Base-by-base conservation (phyloP, 2,113 vertebrate genomes). In the Ptychochromis oligacanthus region DNA sequence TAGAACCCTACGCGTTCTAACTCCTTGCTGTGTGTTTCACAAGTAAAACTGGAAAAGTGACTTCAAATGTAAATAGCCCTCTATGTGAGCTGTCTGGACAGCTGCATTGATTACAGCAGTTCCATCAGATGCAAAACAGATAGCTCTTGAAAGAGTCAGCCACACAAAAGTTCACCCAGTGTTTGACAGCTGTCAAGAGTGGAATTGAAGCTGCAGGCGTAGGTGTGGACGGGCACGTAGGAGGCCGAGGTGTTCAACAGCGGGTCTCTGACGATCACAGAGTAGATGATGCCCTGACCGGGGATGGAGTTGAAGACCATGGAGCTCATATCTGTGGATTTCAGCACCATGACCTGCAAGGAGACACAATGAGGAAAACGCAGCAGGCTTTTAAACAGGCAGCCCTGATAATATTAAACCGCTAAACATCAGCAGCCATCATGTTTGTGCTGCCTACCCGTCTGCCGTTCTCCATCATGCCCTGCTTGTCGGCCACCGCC, bases 241-340 rank as follows among this genome's bases (percentile, higher is more conserved):
- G 97, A 96, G 52, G 98, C 95, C 0, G 97, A 98, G 0, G 95
- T 97, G 88, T 99, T 99, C 56, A 95, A 87, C 40, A 94, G 5
- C 0, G 97, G 97, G 89, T 99, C 98, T 91, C 96, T 90, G 60
- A 99, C 98, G 0, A 99, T 87, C n/a, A 99, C 94, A 0, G 97
- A 97, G 92, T 97, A 99, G 90, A 99, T 95, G 17, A 98, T 96
- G 2, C 98, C 98, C 94, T 98, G 98, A 1, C 97, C 97, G 0
- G 94, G 96, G 64, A 98, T 93, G 0, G 97, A 97, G 14, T 93
- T 97, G 86, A 99, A 98, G 83, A 95, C 96, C 9, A 95, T 79
- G 0, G 3, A 78, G 55, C 94, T 97, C 89, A 89, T 91, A 6
- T 98, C 97, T 2, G 94, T 86, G 7, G 95, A 94, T 13, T 92